Evolutionary conservation across 2,797 vertebrate genomes (phyloP).

Genomic region (Periparus ater): DNA sequence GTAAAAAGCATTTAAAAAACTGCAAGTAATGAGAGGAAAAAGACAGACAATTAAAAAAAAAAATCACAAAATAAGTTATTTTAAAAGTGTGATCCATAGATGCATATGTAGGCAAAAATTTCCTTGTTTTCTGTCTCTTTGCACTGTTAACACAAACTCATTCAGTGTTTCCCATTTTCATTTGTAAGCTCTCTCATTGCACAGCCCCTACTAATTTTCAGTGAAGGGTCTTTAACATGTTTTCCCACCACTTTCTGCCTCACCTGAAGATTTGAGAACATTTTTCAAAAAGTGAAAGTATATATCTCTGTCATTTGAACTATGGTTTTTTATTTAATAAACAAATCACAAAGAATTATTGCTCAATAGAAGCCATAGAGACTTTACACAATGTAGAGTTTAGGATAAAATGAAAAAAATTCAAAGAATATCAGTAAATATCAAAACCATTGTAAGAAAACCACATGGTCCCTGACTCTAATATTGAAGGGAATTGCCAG

Average conservation of each 20-base stretch:
- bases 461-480: neutral
- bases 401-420: neutral
- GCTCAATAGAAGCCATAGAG: neutral
- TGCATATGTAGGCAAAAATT: neutral
- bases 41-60: neutral
- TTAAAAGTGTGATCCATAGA: neutral
- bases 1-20: neutral
- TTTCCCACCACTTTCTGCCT: neutral
- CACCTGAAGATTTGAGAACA: fast-evolving
- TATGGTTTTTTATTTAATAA: neutral
- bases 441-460: neutral
- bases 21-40: neutral
- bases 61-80: neutral
- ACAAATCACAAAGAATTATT: neutral
- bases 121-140: neutral
- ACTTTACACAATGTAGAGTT: neutral
- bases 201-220: neutral
- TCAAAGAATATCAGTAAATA: neutral
- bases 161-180: neutral
- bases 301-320: neutral
- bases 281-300: neutral
- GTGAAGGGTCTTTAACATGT: neutral
- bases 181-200: neutral
- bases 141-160: neutral
- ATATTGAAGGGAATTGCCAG: neutral